These are phyloP conservation scores for Conopomorpha cramerella DNA, from an alignment of 1,140 invertebrate genomes.

Conservation along the genomic window DNA sequence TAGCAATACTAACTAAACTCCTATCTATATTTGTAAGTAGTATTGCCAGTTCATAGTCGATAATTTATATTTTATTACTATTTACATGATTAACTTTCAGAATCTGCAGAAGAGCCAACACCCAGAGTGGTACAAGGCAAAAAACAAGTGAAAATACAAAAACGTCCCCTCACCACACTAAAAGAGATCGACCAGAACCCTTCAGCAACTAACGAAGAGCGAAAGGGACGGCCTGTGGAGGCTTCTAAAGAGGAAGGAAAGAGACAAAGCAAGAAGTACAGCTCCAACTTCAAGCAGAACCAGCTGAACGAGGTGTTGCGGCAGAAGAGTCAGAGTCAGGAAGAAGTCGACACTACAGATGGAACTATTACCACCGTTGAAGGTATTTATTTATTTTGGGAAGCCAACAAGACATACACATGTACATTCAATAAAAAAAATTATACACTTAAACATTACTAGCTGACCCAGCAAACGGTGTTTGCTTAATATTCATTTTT, in stretches of 20 bases:
- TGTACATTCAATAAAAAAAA: too few relatives aligned
- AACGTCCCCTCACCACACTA: constrained; percentile 25
- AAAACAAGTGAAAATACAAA: constrained; percentile 17
- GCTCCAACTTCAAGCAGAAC: constrained; percentile 37
- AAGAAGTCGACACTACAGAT: constrained; percentile 18
- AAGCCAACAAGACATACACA: too few relatives aligned
- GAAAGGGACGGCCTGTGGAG: not conserved
- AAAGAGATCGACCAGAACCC: constrained; percentile 32
- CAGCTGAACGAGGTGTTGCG: constrained; percentile 31
- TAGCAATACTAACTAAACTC: too few relatives aligned
- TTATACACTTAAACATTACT: too few relatives aligned
- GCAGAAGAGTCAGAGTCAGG: constrained; percentile 15
- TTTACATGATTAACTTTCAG: too few relatives aligned
- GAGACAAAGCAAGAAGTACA: constrained; percentile 49
- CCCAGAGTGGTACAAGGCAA: constrained; percentile 7
- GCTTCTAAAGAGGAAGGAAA: constrained; percentile 6
- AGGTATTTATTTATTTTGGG: too few relatives aligned
- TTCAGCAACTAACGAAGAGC: constrained; percentile 39
- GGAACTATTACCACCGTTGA: constrained; percentile 18
- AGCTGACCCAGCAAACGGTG: too few relatives aligned
- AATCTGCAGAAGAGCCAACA: constrained; percentile 37
- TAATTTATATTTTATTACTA: too few relatives aligned
- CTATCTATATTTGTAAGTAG: too few relatives aligned
- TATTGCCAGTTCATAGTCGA: too few relatives aligned
- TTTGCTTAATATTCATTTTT: too few relatives aligned